These are phyloP conservation scores for Pipistrellus pygmaeus DNA, from an alignment of 2,797 vertebrate genomes.

Conservation along the genomic window DNA sequence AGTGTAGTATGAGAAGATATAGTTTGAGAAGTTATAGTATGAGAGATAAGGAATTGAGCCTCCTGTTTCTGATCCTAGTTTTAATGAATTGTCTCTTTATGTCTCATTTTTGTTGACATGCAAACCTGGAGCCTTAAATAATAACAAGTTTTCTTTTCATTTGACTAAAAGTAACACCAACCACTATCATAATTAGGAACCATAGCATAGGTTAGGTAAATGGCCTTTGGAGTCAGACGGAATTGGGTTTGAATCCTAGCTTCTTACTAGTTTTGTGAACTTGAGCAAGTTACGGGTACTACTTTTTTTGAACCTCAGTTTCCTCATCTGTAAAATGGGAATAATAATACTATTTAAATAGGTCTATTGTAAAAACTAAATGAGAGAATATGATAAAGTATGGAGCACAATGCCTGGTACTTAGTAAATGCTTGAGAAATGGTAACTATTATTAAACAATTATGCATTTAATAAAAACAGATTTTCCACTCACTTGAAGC, in stretches of 20 bases:
- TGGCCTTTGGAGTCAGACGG: neutral
- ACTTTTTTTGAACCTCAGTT: conserved; percentile 8
- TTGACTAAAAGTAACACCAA: conserved; percentile 2
- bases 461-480: conserved; percentile 51
- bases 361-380: neutral
- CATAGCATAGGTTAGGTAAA: neutral
- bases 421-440: conserved; percentile 24
- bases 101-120: conserved; percentile 56
- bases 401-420: neutral
- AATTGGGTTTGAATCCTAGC: conserved; percentile 26
- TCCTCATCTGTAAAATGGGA: conserved; percentile 65
- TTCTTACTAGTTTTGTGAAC: conserved; percentile 25
- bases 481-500: neutral
- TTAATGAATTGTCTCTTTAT: conserved; percentile 54
- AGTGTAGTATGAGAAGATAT: neutral
- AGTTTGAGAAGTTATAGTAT: neutral
- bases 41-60: neutral
- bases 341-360: neutral
- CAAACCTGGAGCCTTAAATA: conserved; percentile 44
- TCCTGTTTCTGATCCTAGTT: conserved; percentile 40
- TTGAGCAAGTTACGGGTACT: neutral
- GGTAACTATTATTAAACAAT: conserved; percentile 36
- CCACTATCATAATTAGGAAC: neutral
- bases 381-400: neutral
- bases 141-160: conserved; percentile 42